Evolutionary conservation across 2,888 invertebrate genomes (phyloP).

Genomic region (Tachina fera): DNA sequence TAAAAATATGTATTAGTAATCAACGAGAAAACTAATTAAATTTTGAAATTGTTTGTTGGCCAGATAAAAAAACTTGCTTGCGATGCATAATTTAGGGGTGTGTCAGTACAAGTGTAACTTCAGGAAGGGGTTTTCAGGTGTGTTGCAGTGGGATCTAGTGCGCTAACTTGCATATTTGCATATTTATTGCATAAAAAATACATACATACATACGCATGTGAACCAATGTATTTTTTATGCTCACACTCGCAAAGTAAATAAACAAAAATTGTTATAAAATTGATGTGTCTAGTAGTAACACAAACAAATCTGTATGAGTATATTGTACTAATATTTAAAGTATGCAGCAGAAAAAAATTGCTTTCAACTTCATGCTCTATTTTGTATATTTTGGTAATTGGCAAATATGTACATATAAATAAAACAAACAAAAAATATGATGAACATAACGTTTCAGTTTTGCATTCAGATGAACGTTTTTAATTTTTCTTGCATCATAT

Average conservation of each 20-base stretch:
- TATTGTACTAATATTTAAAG: background rate
- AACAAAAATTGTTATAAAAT: conserved; percentile 39
- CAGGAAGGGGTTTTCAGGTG: background rate
- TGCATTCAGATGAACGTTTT: background rate
- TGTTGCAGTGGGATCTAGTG: conserved; percentile 24
- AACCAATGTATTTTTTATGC: background rate
- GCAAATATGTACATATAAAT: background rate
- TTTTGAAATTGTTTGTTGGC: conserved; percentile 34
- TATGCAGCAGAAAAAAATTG: conserved; percentile 2
- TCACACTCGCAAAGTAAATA: conserved; percentile 27
- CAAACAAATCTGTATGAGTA: conserved; percentile 9
- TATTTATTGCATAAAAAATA: conserved; percentile 61
- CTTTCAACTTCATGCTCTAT: conserved; percentile 51
- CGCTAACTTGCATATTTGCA: conserved; percentile 53
- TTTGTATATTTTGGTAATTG: conserved; percentile 55
- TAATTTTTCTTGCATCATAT: background rate
- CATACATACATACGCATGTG: background rate
- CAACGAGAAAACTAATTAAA: conserved; percentile 45
- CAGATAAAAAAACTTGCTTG: conserved; percentile 24
- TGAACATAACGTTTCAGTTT: conserved; percentile 14
- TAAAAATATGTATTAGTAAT: background rate
- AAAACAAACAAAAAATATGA: background rate
- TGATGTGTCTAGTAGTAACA: conserved; percentile 29
- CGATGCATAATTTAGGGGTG: conserved; percentile 31
- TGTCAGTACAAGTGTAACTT: background rate